phyloP scores from a whole-genome alignment of 1,140 invertebrate genomes.

The Papilio machaon region DNA sequence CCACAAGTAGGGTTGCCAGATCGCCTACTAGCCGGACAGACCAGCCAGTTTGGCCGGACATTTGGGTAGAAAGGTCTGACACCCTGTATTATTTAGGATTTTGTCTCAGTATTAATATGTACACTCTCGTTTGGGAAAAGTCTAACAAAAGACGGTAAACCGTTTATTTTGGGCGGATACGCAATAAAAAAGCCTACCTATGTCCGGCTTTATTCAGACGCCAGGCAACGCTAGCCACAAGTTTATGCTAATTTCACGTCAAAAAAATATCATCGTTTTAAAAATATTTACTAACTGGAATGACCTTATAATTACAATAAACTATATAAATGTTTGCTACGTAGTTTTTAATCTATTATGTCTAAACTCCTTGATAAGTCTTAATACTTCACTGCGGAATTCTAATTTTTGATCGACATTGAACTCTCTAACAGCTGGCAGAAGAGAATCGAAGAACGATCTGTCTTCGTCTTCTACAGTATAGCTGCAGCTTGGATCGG shows the following conservation, averaged over 20 bases:
- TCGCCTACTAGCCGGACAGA: too few species aligned
- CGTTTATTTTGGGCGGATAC: too few species aligned
- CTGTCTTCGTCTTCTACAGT: slow-evolving; percentile 58
- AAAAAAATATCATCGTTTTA: not conserved
- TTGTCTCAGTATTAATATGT: too few species aligned
- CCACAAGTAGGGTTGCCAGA: too few species aligned
- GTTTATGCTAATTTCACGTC: not conserved
- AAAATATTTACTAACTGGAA: slow-evolving; percentile 35
- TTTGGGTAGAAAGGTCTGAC: too few species aligned
- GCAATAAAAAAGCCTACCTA: too few species aligned
- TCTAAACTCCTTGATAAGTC: slow-evolving; percentile 56
- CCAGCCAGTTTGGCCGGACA: too few species aligned
- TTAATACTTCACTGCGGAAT: slow-evolving; percentile 59
- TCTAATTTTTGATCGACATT: slow-evolving; percentile 63
- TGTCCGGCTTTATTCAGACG: too few species aligned
- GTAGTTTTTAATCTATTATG: slow-evolving; percentile 4
- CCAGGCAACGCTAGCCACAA: too few species aligned
- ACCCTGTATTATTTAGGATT: too few species aligned
- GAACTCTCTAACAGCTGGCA: slow-evolving; percentile 59
- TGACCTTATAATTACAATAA: slow-evolving; percentile 9
- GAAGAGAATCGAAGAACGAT: slow-evolving; percentile 61
- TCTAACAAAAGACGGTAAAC: too few species aligned
- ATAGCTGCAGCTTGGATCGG: slow-evolving; percentile 43
- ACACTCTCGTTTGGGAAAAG: too few species aligned
- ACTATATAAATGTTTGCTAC: not conserved